Conservation (phyloP, 1,140 invertebrate genomes). For the Cheumatopsyche charites region DNA sequence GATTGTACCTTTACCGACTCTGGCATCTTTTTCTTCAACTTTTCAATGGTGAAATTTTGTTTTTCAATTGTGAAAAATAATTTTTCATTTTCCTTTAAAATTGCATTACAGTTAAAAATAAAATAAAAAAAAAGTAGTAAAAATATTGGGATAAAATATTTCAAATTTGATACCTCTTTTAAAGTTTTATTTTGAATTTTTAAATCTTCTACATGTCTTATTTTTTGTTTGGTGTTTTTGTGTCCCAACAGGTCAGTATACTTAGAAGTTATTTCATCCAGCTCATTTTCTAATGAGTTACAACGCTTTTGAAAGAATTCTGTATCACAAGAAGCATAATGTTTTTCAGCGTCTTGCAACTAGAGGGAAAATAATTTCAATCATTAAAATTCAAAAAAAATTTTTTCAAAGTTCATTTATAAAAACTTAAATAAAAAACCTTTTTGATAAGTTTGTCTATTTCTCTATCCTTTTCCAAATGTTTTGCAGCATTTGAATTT, state of each 20-base stretch:
- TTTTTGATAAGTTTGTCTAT: neutral
- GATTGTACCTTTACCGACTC: constrained; percentile 24
- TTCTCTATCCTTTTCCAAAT: constrained; percentile 1
- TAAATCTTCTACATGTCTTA: constrained; percentile 68
- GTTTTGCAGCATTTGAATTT: neutral
- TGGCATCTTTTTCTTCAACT: constrained; percentile 34
- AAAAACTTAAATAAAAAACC: neutral
- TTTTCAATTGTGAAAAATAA: constrained; percentile 36
- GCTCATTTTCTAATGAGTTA: constrained; percentile 56
- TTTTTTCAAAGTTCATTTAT: neutral
- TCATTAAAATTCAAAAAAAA: neutral
- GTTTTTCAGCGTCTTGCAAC: constrained; percentile 22
- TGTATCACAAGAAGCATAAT: constrained; percentile 27
- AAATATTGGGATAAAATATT: neutral
- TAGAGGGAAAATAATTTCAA: neutral
- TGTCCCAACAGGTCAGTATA: constrained; percentile 69
- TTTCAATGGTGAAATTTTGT: constrained; percentile 38
- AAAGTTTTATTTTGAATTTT: constrained; percentile 62
- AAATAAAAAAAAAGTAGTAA: neutral
- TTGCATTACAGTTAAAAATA: neutral
- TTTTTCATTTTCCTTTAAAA: constrained; percentile 44
- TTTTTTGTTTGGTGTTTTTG: constrained; percentile 73
- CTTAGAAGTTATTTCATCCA: constrained; percentile 63
- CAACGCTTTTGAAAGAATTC: constrained; percentile 32
- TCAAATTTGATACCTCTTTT: constrained; percentile 43